Evolutionary conservation across 2,888 invertebrate genomes (phyloP).

Genomic region (Acanthoscelides obtectus): DNA sequence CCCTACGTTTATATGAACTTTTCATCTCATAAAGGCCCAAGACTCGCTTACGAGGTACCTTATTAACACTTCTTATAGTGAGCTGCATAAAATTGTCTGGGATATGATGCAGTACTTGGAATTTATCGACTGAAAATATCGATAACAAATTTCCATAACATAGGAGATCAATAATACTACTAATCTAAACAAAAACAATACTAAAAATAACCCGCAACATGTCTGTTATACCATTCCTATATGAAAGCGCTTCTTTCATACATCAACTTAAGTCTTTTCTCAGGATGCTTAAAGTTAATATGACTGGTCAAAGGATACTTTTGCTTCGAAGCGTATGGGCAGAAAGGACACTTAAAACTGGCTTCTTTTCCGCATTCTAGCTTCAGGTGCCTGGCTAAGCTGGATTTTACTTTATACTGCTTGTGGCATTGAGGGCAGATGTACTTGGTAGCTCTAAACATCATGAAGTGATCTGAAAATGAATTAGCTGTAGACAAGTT

Average conservation of each 20-base stretch:
- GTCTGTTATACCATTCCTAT: not conserved
- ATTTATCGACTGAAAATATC: no score
- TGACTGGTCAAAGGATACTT: constrained; percentile 19
- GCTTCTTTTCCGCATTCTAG: constrained; percentile 36
- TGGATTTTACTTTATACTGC: constrained; percentile 18
- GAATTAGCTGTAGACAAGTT: not conserved
- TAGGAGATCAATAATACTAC: not conserved
- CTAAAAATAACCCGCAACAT: not conserved
- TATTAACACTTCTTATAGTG: no score
- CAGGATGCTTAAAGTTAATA: constrained; percentile 16
- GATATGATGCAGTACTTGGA: no score
- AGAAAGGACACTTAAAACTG: constrained; percentile 33
- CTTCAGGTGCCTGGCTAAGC: constrained; percentile 28
- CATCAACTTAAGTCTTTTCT: not conserved
- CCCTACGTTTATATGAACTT: no score
- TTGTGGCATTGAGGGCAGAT: constrained; percentile 15
- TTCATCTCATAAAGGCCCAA: no score
- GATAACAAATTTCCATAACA: not conserved
- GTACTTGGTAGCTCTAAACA: not conserved
- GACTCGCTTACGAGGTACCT: no score
- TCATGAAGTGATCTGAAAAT: not conserved
- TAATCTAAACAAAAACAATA: not conserved
- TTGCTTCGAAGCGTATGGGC: constrained; percentile 22
- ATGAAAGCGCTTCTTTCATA: not conserved
- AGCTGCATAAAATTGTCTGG: no score